A percentile compares a stretch with the other conserved stretches of the same genome.
phyloP scores from a whole-genome alignment of 2,797 vertebrate species.

The Masticophis lateralis region DNA sequence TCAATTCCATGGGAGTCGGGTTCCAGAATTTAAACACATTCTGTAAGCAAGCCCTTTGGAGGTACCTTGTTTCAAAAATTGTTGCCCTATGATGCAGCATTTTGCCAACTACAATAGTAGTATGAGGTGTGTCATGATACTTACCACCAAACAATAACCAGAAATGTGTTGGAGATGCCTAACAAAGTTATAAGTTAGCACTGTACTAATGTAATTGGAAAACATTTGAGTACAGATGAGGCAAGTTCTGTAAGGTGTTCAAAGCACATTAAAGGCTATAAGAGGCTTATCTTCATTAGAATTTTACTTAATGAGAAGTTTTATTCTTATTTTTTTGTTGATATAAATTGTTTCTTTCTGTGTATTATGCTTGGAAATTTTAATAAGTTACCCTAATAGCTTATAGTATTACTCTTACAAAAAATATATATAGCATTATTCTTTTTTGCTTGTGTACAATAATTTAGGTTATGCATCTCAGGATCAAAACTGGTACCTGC shows the following conservation, averaged over 20 bases:
- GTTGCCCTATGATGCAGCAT: neutral
- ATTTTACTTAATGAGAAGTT: neutral
- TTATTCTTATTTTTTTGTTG: neutral
- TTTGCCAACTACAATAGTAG: neutral
- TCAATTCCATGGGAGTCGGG: neutral
- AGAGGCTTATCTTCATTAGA: neutral
- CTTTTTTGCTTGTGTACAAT: slow-evolving; percentile 14
- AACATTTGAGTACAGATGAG: neutral
- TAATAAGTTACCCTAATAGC: neutral
- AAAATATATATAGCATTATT: neutral
- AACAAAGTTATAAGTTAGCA: neutral
- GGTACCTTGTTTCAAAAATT: neutral
- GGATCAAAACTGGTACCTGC: slow-evolving; percentile 72
- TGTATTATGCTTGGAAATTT: slow-evolving; percentile 13
- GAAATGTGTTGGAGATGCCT: neutral
- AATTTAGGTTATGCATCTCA: slow-evolving; percentile 73
- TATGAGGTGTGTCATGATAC: neutral
- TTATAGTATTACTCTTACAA: neutral
- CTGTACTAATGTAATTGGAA: neutral
- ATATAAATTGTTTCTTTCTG: neutral
- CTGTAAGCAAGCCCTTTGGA: neutral
- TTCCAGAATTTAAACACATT: neutral
- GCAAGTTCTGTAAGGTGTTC: neutral
- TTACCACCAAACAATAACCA: neutral
- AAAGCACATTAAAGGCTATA: neutral